A percentile compares a stretch with the other conserved stretches of the same genome.
Evolutionary conservation across 2,113 vertebrate genomes (phyloP).

Genomic region (Quiscalus mexicanus): DNA sequence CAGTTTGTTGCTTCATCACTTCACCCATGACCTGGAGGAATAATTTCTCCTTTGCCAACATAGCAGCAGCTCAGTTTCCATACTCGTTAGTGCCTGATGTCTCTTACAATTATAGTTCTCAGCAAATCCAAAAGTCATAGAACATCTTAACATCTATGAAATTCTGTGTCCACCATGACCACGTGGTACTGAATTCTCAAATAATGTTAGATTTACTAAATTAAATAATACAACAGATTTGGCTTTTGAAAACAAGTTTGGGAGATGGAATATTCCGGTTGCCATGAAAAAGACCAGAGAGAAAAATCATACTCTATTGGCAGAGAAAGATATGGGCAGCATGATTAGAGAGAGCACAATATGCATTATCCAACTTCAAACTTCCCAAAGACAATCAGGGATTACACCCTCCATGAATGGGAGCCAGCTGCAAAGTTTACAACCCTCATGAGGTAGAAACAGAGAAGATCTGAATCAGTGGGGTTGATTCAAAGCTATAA

Average conservation of each 20-base stretch:
- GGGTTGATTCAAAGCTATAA: background rate
- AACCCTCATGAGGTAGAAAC: background rate
- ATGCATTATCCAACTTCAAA: background rate
- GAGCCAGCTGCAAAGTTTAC: background rate
- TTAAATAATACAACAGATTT: background rate
- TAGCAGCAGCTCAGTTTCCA: background rate
- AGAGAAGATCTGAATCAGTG: background rate
- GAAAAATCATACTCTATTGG: background rate
- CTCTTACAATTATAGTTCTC: background rate
- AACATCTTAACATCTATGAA: background rate
- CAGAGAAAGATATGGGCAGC: background rate
- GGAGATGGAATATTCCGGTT: background rate
- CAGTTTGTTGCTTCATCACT: slow-evolving; percentile 5
- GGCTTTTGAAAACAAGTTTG: background rate
- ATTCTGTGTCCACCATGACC: background rate
- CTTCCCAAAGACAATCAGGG: background rate
- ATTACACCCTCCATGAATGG: background rate
- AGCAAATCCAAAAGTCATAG: background rate
- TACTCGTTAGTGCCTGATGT: background rate
- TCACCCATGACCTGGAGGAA: slow-evolving; percentile 4
- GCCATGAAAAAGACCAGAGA: background rate
- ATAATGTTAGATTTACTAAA: slow-evolving; percentile 16
- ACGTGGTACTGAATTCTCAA: background rate
- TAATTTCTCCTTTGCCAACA: background rate
- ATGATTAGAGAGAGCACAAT: background rate